Conservation (phyloP, 53 echinoderm and acorn worm genomes). For the Henricia sp. region DNA sequence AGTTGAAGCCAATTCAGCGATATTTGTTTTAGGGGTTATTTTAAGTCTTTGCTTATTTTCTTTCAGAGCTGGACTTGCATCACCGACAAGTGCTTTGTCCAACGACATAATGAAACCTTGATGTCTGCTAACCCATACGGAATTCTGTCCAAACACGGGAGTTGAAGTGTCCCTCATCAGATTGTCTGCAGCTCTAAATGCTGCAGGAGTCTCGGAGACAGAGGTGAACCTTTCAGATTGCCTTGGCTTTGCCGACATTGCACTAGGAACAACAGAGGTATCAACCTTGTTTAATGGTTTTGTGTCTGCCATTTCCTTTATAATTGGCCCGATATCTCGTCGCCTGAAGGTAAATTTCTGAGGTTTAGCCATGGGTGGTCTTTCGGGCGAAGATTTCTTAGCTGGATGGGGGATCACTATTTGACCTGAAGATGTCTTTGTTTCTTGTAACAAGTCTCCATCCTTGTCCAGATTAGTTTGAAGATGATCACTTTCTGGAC, state of each 20-base stretch:
- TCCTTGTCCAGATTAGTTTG: not conserved
- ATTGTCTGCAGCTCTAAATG: conserved; percentile 9
- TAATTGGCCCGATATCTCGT: not conserved
- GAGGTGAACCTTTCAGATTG: not conserved
- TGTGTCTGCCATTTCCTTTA: not conserved
- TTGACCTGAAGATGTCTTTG: not conserved
- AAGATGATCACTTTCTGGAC: conserved; percentile 13
- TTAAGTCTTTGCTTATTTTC: not conserved
- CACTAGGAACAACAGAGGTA: not conserved
- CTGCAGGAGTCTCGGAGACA: conserved; percentile 30
- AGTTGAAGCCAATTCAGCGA: not conserved
- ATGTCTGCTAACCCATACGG: not conserved
- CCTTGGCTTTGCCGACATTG: not conserved
- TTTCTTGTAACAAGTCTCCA: not conserved
- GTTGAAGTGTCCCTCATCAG: conserved; percentile 36
- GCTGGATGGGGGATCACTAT: not conserved
- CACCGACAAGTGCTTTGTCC: not conserved
- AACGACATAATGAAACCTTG: not conserved
- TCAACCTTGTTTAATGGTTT: not conserved
- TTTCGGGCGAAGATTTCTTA: not conserved
- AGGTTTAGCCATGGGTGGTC: not conserved
- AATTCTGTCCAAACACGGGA: not conserved
- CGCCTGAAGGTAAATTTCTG: conserved; percentile 40
- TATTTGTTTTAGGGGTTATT: not conserved
- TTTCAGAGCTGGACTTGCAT: conserved; percentile 11